Evolutionary conservation across 1,140 invertebrate genomes (phyloP), one percentile per base, ranked within the genome.

Genomic region (Euglossa dilemma): DNA sequence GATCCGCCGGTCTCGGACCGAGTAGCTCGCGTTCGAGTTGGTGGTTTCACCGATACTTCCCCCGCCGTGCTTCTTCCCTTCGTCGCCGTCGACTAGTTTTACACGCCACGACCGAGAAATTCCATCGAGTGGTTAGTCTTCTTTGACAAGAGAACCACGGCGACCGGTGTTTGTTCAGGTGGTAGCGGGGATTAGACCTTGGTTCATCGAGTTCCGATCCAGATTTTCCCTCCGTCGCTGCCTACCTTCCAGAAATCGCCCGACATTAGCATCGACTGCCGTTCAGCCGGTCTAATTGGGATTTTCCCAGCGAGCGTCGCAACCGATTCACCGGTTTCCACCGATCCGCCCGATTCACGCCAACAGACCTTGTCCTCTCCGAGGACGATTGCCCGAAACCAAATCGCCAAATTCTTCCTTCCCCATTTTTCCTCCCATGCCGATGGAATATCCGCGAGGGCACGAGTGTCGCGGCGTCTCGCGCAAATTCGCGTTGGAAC

Each of bases 111-210:
- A 70, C 52, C 72, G 23, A 78, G 73, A 28, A 45, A 87, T 83
- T 76, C 78, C 57, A 18, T 59, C 36, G 50, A 85, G 72, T 88
- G 83, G 85, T 87, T 88, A 85, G 63, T 88, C 70, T 85, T 59
- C 70, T 79, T 82, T 74, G 87, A 79, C 87, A 67, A 69, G 54
- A n/a, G 78, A 69, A 20, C 63, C n/a, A 45, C 59, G 67, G n/a
- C 57, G 59, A 20, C 36, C 70, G 59, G 52, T 89, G 84, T 89
- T 89, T 89, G 79, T 82, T 88, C 85, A 89, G 85, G 78, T 88
- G 85, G 25, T 66, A 52, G 16, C 47, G 12, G 47, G 81, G 84
- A 88, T 88, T 88, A 89, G 63, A 83, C 64, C 7, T 63, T 73
- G 56, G 86, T 67, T 80, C 73, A 77, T 81, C 78, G 83, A 76